Evolutionary conservation across 2,113 vertebrate genomes (phyloP).

Genomic region (Kryptolebias marmoratus): DNA sequence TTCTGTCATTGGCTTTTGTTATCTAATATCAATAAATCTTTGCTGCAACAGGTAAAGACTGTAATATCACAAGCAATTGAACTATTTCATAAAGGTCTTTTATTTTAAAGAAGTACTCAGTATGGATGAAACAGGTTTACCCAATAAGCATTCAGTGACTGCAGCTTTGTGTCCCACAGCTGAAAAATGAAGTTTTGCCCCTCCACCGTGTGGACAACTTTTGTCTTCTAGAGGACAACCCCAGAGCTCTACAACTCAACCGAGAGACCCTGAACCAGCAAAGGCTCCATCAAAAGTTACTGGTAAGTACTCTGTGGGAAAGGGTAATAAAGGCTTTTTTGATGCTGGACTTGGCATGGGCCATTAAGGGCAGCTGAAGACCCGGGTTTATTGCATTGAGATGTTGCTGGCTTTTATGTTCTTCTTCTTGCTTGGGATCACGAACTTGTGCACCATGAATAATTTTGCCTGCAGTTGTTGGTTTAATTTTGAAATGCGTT

Average conservation of each 20-base stretch:
- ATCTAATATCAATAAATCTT: not conserved
- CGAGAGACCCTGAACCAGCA: conserved; percentile 65
- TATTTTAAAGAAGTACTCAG: no score
- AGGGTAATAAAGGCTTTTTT: conserved; percentile 32
- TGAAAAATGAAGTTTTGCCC: conserved; percentile 76
- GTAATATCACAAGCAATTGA: not conserved
- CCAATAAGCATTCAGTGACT: conserved; percentile 1
- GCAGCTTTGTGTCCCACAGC: conserved; percentile 56
- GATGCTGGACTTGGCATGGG: conserved; percentile 18
- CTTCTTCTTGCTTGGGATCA: conserved; percentile 30
- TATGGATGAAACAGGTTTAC: not conserved
- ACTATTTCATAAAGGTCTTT: not conserved
- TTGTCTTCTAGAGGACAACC: conserved; percentile 68
- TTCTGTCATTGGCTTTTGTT: not conserved
- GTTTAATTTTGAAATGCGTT: conserved; percentile 49
- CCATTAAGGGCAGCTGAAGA: conserved; percentile 36
- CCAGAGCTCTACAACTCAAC: conserved; percentile 51
- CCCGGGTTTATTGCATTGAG: conserved; percentile 23
- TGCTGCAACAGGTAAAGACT: not conserved
- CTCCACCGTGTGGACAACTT: conserved; percentile 66
- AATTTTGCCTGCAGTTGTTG: conserved; percentile 47
- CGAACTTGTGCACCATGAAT: conserved; percentile 52
- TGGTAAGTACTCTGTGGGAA: conserved; percentile 76
- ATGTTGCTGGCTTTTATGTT: conserved; percentile 27
- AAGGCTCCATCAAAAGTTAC: conserved; percentile 61